phyloP scores from a whole-genome alignment of 2,797 vertebrate species.

The Pyrocephalus nanus region DNA sequence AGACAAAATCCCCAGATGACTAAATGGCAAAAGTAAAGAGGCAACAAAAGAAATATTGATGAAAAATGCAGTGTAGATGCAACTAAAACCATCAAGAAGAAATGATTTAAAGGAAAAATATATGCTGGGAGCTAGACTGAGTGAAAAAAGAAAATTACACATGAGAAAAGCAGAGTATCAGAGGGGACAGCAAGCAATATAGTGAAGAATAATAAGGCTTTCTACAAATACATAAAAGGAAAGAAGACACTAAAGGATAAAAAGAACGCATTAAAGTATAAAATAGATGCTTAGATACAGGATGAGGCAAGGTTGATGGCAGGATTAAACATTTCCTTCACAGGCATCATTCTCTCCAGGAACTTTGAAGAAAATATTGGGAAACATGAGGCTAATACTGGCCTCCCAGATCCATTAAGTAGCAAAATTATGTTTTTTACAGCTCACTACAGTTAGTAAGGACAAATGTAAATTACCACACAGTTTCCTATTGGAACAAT shows the following conservation, averaged over 20 bases:
- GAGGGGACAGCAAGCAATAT: constrained; percentile 71
- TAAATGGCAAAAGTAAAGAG: constrained; percentile 67
- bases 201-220: constrained; percentile 71
- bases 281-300: constrained; percentile 60
- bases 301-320: constrained; percentile 60
- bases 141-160: constrained; percentile 70
- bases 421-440: neutral
- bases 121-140: constrained; percentile 47
- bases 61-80: constrained; percentile 57
- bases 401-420: neutral
- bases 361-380: neutral
- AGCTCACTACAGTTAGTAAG: neutral
- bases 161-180: constrained; percentile 63
- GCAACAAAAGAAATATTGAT: constrained; percentile 67
- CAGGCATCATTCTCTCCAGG: constrained; percentile 2
- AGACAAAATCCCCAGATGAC: constrained; percentile 63
- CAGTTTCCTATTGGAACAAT: neutral
- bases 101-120: constrained; percentile 73
- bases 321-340: constrained; percentile 48
- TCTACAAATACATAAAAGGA: constrained; percentile 70
- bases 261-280: constrained; percentile 66
- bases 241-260: constrained; percentile 69
- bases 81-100: constrained; percentile 66
- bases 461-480: neutral
- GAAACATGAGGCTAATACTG: neutral